Evolutionary conservation across 2,888 invertebrate genomes (phyloP).

Genomic region (Cephus nigrinus): DNA sequence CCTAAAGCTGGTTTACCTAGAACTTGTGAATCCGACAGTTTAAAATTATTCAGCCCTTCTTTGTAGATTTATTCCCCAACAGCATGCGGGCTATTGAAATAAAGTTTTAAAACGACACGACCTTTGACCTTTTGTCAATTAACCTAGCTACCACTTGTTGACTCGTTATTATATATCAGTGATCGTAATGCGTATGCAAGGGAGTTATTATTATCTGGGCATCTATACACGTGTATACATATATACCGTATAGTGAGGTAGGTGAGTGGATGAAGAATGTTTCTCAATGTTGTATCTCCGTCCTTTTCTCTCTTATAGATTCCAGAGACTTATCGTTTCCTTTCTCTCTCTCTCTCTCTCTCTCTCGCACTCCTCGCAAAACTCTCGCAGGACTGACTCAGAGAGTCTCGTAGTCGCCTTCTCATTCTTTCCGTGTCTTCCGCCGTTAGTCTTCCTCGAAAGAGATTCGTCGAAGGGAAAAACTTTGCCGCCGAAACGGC

Average conservation of each 20-base stretch:
- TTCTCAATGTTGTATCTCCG: not conserved
- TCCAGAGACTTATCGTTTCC: slow-evolving; percentile 1
- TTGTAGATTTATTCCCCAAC: not conserved
- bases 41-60: not conserved
- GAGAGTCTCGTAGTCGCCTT: not conserved
- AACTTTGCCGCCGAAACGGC: not conserved
- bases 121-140: not conserved
- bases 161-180: not conserved
- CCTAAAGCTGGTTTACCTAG: too few species aligned
- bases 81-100: not conserved
- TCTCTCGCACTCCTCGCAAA: slow-evolving; percentile 16
- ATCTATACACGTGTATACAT: not conserved
- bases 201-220: not conserved
- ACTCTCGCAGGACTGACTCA: slow-evolving; percentile 15
- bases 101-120: not conserved
- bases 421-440: not conserved
- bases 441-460: not conserved
- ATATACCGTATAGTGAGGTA: not conserved
- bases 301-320: slow-evolving; percentile 11
- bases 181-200: not conserved
- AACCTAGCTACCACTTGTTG: not conserved
- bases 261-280: not conserved
- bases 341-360: slow-evolving; percentile 3
- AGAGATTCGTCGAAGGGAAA: not conserved
- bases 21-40: not conserved